Base-by-base conservation (phyloP, 2,113 vertebrate genomes). In the Seriola rivoliana region DNA sequence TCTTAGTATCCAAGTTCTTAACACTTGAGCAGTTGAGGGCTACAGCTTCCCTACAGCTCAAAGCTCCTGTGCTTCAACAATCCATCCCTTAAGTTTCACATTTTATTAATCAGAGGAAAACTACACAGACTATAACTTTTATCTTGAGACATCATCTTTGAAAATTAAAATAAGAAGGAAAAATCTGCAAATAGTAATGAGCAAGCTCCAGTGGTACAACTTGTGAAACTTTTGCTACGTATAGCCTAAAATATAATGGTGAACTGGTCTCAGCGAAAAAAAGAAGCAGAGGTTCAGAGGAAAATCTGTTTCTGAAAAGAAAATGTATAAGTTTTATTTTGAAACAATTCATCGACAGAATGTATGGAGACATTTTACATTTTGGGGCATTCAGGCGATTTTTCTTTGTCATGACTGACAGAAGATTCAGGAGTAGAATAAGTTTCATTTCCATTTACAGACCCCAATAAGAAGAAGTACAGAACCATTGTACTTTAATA, bases 361-460 rank as follows among this genome's bases (percentile, higher is more conserved):
- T 16, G 13, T 19, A 59, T 14, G 5, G 12, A 19, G 4, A 52
- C 13, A 38, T 9, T 36, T 59, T 23, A 59, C 29, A 21, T 25
- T 40, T 9, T 16, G 19, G 3, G 14, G 16, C 29, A 65, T 65
- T 42, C 42, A 21, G 32, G 48, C 64, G n/a, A 55, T 19, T 69
- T 52, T 66, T 46, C 52, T 40, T 12, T 38, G 21, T 7, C 52
- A 42, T 16, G 13, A 40, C 71, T 12, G 8, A n/a, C 21, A 38
- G 44, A 71, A n/a, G 46, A 34, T 74, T 32, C 42, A 60, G 34
- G 25, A 64, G 25, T 14, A 13, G 40, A 50, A 65, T 23, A 44
- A 19, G 71, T 52, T 82, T 70, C 57, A 69, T 14, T 63, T 82
- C 46, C 58, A 62, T 54, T 75, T 29, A 76, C 52, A 38, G 6